Evolutionary conservation across 2,797 vertebrate species (phyloP), one percentile per base, ranked within the genome.

Genomic region (Syndactyla subalaris): DNA sequence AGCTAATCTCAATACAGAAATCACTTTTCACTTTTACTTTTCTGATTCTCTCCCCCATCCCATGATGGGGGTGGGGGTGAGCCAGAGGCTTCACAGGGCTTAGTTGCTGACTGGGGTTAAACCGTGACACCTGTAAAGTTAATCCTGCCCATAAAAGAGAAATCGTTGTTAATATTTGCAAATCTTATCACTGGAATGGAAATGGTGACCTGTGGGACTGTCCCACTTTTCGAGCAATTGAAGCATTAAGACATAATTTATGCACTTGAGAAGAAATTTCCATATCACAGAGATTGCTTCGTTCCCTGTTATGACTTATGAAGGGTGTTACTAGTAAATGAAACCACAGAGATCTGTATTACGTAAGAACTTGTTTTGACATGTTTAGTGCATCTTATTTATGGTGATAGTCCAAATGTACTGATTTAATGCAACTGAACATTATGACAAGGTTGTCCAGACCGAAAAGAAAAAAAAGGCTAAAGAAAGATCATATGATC

Each of bases 361-460:
- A 96, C 39, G 14, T 92, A 97, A 96, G 90, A 91, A 94, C 91
- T 92, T 97, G 96, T 95, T 96, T 90, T 97, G 97, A 97, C 96
- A 95, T 63, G 94, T 91, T 75, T 34, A 81, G 90, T 82, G 86
- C 92, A 88, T 95, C 92, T 96, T 97, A 95, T 96, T 96, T 97
- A 93, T 86, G 88, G 46, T 96, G 84, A 86, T 96, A 93, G 94
- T 55, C 77, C 91, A 95, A 94, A 94, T 58, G 68, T 52, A 45
- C 55, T 61, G 80, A 75, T 93, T 85, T 96, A 95, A 94, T 91
- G 70, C 58, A 93, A 78, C 65, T 63, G 80, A 89, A 94, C 61
- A 15, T 92, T 89, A 67, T 92, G 92, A 75, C 85, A 88, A 85
- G 79, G 85, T 74, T 92, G 76, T 84, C 75, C 90, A 91, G 49